Evolutionary conservation across 2,113 vertebrate species (phyloP).

Genomic region (Copsychus sechellarum): DNA sequence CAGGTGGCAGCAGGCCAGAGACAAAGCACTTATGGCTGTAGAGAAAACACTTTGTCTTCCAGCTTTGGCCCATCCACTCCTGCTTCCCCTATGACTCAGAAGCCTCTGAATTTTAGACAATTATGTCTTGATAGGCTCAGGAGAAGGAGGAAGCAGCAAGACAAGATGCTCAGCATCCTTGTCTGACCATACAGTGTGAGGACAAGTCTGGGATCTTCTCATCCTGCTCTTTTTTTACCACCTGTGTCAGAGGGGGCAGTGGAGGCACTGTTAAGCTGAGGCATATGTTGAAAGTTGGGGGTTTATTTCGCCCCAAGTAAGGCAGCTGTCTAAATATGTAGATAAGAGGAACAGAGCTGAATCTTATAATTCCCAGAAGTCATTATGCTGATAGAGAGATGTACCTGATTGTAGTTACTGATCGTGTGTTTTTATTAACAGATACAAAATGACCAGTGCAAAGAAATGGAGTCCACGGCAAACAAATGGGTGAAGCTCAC

Average conservation of each 20-base stretch:
- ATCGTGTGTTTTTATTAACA: conserved; percentile 67
- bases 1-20: background rate
- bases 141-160: background rate
- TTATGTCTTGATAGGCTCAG: background rate
- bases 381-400: background rate
- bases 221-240: background rate
- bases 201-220: background rate
- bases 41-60: background rate
- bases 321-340: background rate
- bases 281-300: background rate
- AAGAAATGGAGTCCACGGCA: conserved; percentile 87
- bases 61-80: background rate
- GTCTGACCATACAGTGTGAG: background rate
- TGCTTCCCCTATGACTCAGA: background rate
- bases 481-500: conserved; percentile 93
- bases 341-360: background rate
- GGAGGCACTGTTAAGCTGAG: background rate
- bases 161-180: background rate
- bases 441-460: conserved; percentile 98
- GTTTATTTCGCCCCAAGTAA: background rate
- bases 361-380: background rate
- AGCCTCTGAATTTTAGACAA: background rate
- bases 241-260: background rate
- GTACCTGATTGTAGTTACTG: background rate
- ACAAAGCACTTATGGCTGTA: background rate